These are phyloP conservation scores for Cirrhinus mrigala DNA, from an alignment of 2,797 vertebrate genomes.

Conservation along the genomic window DNA sequence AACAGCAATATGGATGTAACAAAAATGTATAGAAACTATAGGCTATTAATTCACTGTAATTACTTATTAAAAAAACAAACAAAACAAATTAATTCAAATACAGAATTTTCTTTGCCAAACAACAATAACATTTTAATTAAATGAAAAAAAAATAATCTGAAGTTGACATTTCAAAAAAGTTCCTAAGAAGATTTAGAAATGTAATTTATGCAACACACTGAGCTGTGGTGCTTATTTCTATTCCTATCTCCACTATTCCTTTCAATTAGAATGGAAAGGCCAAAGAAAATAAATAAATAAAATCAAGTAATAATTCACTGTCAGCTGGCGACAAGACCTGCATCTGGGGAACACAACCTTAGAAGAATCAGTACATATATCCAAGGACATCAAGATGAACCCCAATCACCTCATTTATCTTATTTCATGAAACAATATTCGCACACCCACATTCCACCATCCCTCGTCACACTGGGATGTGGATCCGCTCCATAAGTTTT, in stretches of 20 bases:
- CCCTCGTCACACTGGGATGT: not conserved
- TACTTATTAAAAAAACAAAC: not conserved
- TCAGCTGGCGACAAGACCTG: not conserved
- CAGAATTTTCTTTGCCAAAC: not conserved
- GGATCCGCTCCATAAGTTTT: not conserved
- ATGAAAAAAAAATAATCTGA: not conserved
- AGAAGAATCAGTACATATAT: not conserved
- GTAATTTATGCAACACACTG: not conserved
- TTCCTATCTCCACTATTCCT: not conserved
- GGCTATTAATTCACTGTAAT: not conserved
- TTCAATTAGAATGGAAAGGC: constrained; percentile 2
- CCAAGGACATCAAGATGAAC: not conserved
- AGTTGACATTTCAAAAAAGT: not conserved
- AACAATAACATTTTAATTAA: not conserved
- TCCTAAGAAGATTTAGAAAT: not conserved
- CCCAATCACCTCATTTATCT: not conserved
- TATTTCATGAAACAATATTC: constrained; percentile 26
- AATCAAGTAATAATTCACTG: not conserved
- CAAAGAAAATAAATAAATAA: constrained; percentile 2
- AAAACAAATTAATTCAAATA: not conserved
- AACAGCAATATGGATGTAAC: too few relatives aligned
- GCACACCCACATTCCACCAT: not conserved
- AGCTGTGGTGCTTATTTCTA: not conserved
- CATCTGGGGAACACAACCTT: not conserved
- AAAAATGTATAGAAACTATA: not conserved